Conservation (phyloP, 1,140 invertebrate species). For the Teleogryllus occipitalis region DNA sequence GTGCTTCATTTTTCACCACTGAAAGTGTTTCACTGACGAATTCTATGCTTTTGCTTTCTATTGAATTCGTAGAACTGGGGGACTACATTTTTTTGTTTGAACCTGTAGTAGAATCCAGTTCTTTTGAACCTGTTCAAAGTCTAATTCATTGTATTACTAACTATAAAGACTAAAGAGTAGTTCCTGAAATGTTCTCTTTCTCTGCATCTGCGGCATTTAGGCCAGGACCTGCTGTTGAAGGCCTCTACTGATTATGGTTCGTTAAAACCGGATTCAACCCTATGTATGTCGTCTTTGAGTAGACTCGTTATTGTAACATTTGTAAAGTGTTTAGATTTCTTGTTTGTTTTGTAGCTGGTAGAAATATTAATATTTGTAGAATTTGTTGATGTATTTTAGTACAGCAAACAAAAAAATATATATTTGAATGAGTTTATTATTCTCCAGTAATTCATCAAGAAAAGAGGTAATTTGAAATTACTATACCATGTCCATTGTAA, state of each 20-base stretch:
- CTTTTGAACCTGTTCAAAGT: not conserved
- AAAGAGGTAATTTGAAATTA: not conserved
- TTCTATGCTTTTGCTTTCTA: too few species aligned
- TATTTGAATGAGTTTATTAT: not conserved
- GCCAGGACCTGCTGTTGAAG: conserved; percentile 2
- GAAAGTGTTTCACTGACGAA: too few species aligned
- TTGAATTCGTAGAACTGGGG: too few species aligned
- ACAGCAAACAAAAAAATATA: not conserved
- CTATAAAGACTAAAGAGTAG: not conserved
- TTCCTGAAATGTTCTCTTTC: not conserved
- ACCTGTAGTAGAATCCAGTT: not conserved
- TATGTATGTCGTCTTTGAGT: not conserved
- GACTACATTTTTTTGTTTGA: too few species aligned
- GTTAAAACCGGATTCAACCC: not conserved
- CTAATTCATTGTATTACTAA: not conserved
- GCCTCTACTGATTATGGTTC: not conserved
- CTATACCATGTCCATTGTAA: too few species aligned
- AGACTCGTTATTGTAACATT: not conserved
- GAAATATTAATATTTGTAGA: not conserved
- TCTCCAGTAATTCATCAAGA: not conserved
- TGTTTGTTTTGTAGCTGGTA: not conserved
- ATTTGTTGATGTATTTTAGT: not conserved
- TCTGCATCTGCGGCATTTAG: conserved; percentile 3
- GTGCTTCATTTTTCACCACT: too few species aligned
- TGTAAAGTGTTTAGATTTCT: not conserved